Conservation (phyloP, 2,797 vertebrate genomes). For the Squalus acanthias region DNA sequence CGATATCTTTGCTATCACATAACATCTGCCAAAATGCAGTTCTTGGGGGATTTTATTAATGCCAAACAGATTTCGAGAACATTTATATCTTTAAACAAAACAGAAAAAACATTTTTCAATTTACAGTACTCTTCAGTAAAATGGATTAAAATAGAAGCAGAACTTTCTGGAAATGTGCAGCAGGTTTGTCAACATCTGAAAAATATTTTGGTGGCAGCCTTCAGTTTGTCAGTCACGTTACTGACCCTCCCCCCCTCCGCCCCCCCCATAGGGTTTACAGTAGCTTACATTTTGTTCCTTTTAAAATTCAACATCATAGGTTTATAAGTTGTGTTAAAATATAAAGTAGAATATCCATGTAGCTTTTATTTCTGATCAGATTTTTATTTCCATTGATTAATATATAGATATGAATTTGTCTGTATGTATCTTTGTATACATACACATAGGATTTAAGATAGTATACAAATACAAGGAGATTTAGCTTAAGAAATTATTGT, state of each 20-base stretch:
- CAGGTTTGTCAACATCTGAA: neutral
- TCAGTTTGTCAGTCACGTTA: neutral
- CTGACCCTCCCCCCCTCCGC: neutral
- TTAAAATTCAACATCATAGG: neutral
- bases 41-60: neutral
- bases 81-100: neutral
- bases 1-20: neutral
- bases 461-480: neutral
- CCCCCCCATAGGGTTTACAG: neutral
- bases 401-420: neutral
- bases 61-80: neutral
- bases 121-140: neutral
- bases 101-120: neutral
- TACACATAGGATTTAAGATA: neutral
- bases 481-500: neutral
- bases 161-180: neutral
- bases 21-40: slow-evolving; percentile 1
- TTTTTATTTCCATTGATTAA: neutral
- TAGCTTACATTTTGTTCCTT: neutral
- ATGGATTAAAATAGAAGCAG: neutral
- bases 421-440: neutral
- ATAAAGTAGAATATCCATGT: neutral
- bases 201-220: neutral
- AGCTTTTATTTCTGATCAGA: neutral
- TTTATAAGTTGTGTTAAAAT: neutral